phyloP scores from a whole-genome alignment of 2,797 vertebrate species.

The Enteromius afrohamiltoni region DNA sequence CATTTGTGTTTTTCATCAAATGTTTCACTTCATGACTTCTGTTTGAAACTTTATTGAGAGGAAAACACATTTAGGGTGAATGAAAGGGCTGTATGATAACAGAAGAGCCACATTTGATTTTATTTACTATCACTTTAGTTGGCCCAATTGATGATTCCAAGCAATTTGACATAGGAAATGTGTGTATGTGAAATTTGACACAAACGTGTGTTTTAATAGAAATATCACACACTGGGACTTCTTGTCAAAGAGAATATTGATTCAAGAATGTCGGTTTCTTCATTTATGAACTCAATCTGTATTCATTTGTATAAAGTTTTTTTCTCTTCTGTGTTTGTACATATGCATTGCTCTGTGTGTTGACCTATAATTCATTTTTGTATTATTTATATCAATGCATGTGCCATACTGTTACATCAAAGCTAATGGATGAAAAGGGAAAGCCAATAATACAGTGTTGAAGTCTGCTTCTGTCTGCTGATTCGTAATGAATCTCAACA shows the following conservation, averaged over 20 bases:
- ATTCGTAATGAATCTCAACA: slow-evolving; percentile 52
- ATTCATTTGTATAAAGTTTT: slow-evolving; percentile 69
- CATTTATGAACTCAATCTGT: slow-evolving; percentile 60
- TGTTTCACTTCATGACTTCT: neutral
- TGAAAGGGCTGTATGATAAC: slow-evolving; percentile 35
- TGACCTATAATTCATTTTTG: slow-evolving; percentile 60
- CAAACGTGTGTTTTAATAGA: slow-evolving; percentile 36
- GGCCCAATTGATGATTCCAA: neutral
- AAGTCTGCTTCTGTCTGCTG: slow-evolving; percentile 64
- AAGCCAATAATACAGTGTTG: slow-evolving; percentile 64
- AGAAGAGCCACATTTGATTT: slow-evolving; percentile 18
- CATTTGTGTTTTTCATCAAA: slow-evolving; percentile 10
- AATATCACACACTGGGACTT: slow-evolving; percentile 60
- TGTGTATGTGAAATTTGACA: neutral
- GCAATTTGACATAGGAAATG: slow-evolving; percentile 1
- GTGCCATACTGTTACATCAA: slow-evolving; percentile 68
- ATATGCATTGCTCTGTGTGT: slow-evolving; percentile 72
- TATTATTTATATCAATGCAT: slow-evolving; percentile 77
- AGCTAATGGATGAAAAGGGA: slow-evolving; percentile 60
- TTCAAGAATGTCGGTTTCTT: slow-evolving; percentile 50
- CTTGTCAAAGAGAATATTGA: slow-evolving; percentile 76
- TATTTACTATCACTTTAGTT: neutral
- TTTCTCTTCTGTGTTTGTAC: slow-evolving; percentile 67
- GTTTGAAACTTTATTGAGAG: neutral
- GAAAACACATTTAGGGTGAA: neutral